phyloP scores from a whole-genome alignment of 2,888 invertebrate species.

The Hetaerina titia region DNA sequence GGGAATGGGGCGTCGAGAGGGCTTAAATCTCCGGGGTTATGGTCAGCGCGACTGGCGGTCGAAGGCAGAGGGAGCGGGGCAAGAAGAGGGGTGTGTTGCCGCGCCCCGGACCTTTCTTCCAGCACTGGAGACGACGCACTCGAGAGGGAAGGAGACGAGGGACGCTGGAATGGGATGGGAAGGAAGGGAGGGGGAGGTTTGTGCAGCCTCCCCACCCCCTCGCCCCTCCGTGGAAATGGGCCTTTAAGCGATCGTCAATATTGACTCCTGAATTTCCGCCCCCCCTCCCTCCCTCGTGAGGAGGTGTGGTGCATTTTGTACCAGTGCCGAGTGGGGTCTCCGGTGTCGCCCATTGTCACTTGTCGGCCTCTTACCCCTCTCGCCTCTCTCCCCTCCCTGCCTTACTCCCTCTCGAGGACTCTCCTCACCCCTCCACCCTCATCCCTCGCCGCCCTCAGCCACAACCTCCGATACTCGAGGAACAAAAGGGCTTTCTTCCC shows the following conservation, averaged over 20 bases:
- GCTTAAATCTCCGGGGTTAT: background rate
- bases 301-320: conserved; percentile 65
- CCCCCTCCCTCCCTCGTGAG: background rate
- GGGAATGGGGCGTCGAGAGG: background rate
- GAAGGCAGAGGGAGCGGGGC: background rate
- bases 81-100: background rate
- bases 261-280: conserved; percentile 56
- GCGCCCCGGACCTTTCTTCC: background rate
- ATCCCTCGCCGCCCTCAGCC: background rate
- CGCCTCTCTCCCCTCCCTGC: background rate
- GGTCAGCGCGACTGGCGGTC: background rate
- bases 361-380: background rate
- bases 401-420: background rate
- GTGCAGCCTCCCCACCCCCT: background rate
- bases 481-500: background rate
- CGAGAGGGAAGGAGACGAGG: background rate
- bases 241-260: conserved; percentile 63
- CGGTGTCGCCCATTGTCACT: conserved; percentile 55
- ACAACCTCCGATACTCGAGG: background rate
- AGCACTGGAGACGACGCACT: background rate
- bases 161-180: background rate
- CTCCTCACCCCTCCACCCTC: background rate
- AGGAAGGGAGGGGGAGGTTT: background rate
- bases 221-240: conserved; percentile 24
- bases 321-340: conserved; percentile 46